These are phyloP conservation scores for Asarcornis scutulata DNA, from an alignment of 2,113 vertebrate species.

Conservation along the genomic window DNA sequence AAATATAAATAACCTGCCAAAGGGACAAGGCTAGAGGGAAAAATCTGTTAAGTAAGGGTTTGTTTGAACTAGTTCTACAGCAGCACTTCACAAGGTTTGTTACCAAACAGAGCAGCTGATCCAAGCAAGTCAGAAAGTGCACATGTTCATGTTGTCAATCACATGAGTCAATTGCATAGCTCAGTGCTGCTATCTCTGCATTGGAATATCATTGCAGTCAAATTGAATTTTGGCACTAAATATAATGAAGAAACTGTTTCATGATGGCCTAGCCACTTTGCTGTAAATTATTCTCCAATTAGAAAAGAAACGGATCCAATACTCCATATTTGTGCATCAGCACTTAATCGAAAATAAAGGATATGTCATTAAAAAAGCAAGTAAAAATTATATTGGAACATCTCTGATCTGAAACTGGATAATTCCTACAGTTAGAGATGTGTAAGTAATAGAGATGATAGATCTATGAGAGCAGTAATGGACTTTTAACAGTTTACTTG, in stretches of 20 bases:
- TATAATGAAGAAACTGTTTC: background rate
- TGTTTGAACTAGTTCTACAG: background rate
- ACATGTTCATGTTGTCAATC: rapidly evolving
- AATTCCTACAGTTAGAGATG: background rate
- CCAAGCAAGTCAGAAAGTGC: background rate
- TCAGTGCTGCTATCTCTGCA: background rate
- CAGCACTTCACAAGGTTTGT: background rate
- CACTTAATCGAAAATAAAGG: background rate
- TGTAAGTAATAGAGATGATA: background rate
- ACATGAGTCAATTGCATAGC: background rate
- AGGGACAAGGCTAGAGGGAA: background rate
- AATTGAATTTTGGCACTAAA: background rate
- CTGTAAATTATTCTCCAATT: background rate
- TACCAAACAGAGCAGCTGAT: background rate
- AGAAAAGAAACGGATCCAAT: background rate
- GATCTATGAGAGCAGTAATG: background rate
- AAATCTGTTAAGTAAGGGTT: background rate
- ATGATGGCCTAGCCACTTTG: rapidly evolving
- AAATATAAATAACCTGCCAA: background rate
- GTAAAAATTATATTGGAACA: background rate
- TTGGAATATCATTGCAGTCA: background rate
- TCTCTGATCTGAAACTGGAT: background rate
- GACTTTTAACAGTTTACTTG: background rate
- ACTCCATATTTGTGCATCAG: background rate
- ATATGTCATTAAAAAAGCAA: background rate